A percentile compares a stretch with the other conserved stretches of the same genome.
Evolutionary conservation across 64 coral and sea anemone species (phyloP).

Genomic region (Platygyra sinensis): DNA sequence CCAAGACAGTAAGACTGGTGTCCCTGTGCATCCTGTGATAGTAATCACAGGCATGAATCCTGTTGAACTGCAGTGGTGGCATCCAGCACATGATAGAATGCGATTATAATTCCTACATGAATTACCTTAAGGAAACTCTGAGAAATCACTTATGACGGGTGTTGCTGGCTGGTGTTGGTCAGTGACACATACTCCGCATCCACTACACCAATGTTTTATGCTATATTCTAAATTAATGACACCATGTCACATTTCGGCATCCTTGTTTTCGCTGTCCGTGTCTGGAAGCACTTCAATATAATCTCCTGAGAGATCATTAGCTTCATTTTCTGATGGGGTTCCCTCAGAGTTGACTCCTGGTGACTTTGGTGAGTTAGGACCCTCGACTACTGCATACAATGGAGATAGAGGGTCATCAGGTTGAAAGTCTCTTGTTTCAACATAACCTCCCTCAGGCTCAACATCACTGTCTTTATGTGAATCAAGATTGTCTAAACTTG

Average conservation of each 20-base stretch:
- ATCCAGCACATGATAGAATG: too few relatives aligned
- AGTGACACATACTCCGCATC: too few relatives aligned
- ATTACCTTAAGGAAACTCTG: too few relatives aligned
- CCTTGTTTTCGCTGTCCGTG: neutral
- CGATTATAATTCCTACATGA: too few relatives aligned
- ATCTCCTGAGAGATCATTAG: neutral
- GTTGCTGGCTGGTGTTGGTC: too few relatives aligned
- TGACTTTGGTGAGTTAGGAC: neutral
- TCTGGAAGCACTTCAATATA: conserved; percentile 15
- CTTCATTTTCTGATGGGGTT: neutral
- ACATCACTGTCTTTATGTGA: neutral
- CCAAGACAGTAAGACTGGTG: too few relatives aligned
- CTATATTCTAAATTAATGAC: too few relatives aligned
- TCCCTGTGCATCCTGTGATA: too few relatives aligned
- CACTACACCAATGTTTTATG: too few relatives aligned
- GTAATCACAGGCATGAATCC: too few relatives aligned
- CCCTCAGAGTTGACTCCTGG: neutral
- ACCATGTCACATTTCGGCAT: neutral
- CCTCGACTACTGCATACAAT: neutral
- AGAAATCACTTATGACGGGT: too few relatives aligned
- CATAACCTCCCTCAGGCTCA: neutral
- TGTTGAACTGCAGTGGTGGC: too few relatives aligned
- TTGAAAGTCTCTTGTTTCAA: neutral
- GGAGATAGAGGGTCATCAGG: neutral
- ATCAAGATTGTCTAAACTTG: conserved; percentile 26